Conservation (phyloP, 2,888 invertebrate genomes). For the Polyommatus icarus region DNA sequence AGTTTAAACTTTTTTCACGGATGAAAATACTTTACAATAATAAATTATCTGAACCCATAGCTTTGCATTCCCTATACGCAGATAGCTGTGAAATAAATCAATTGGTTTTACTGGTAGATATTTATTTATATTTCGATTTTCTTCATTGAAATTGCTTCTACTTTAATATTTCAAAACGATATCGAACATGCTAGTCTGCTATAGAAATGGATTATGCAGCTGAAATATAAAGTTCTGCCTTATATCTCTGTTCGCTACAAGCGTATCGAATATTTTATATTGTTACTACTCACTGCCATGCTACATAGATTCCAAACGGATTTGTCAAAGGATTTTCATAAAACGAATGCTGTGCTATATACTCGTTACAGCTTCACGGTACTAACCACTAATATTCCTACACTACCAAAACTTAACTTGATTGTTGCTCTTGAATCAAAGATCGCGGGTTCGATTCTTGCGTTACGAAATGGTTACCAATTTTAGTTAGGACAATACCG, state of each 20-base stretch:
- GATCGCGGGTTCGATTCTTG: no score
- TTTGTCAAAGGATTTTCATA: neutral
- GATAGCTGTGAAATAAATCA: neutral
- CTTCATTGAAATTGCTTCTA: neutral
- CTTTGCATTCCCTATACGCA: neutral
- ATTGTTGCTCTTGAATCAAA: no score
- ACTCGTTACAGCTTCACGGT: no score
- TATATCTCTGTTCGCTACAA: neutral
- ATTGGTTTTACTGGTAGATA: neutral
- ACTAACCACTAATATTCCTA: no score
- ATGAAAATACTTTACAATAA: no score
- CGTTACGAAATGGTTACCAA: no score
- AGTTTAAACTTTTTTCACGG: no score
- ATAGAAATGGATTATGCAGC: conserved; percentile 2
- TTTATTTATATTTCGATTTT: neutral
- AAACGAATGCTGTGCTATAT: no score
- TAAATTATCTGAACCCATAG: no score
- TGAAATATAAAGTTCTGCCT: neutral
- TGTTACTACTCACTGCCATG: neutral
- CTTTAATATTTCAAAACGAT: conserved; percentile 5
- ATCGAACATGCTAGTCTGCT: neutral
- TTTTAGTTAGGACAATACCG: no score
- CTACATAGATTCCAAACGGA: neutral
- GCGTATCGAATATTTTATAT: neutral
- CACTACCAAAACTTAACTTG: no score